Conservation (phyloP, 2,888 invertebrate genomes). For the Acanthosoma haemorrhoidale region DNA sequence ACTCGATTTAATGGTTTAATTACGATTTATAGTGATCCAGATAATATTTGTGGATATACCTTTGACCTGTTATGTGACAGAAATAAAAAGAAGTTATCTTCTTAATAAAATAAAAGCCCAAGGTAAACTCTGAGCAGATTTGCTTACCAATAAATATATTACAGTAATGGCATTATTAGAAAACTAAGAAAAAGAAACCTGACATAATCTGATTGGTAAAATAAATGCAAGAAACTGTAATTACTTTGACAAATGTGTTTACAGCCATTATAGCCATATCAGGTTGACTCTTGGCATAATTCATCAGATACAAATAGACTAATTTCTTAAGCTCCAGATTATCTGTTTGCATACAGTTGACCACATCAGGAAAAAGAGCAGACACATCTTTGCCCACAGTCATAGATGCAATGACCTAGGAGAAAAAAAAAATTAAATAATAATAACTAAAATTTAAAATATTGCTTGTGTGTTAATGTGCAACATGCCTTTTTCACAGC, state of each 20-base stretch:
- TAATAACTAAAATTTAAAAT: not conserved
- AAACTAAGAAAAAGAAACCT: too few relatives aligned
- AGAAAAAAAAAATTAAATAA: slow-evolving; percentile 35
- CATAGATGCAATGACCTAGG: slow-evolving; percentile 97
- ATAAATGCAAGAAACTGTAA: slow-evolving; percentile 35
- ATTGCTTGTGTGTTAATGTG: not conserved
- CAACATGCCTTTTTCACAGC: slow-evolving; percentile 91
- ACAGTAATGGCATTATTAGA: too few relatives aligned
- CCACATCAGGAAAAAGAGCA: slow-evolving; percentile 97
- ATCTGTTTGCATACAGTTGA: slow-evolving; percentile 99
- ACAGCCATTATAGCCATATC: slow-evolving; percentile 99
- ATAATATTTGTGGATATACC: too few relatives aligned
- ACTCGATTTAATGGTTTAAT: too few relatives aligned
- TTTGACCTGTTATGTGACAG: too few relatives aligned
- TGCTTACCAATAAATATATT: too few relatives aligned
- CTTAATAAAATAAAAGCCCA: too few relatives aligned
- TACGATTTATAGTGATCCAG: too few relatives aligned
- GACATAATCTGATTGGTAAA: slow-evolving; percentile 42
- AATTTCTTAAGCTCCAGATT: slow-evolving; percentile 97
- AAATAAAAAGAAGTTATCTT: too few relatives aligned
- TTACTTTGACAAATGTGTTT: slow-evolving; percentile 98
- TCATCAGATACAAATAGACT: slow-evolving; percentile 98
- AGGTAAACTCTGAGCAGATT: too few relatives aligned
- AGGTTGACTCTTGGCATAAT: slow-evolving; percentile 99
- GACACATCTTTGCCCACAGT: slow-evolving; percentile 99